These are phyloP conservation scores for Lasiommata megera DNA, from an alignment of 2,888 invertebrate genomes.

Conservation along the genomic window DNA sequence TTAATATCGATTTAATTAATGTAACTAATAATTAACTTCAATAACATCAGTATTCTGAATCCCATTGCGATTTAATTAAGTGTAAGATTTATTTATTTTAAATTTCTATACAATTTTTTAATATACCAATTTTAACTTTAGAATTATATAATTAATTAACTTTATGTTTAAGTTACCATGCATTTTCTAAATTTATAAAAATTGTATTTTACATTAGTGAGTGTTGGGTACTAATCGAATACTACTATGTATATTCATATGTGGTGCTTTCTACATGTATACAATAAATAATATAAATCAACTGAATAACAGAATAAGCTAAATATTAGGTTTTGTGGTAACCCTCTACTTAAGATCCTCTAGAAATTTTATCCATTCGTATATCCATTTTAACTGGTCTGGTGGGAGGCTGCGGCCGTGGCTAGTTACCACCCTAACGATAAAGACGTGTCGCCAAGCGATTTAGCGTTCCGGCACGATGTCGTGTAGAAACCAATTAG, in stretches of 20 bases:
- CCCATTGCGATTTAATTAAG: slow-evolving; percentile 7
- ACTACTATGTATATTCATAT: not conserved
- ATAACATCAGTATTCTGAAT: slow-evolving; percentile 7
- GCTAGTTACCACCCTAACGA: too few species aligned
- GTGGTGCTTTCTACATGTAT: too few species aligned
- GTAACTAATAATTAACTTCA: not conserved
- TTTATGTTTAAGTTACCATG: slow-evolving; percentile 20
- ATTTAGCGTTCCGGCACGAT: too few species aligned
- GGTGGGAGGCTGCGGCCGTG: too few species aligned
- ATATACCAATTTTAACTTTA: not conserved
- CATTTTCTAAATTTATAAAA: slow-evolving; percentile 5
- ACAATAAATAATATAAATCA: too few species aligned
- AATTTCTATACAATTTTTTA: not conserved
- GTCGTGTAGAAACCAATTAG: too few species aligned
- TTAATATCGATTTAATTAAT: not conserved
- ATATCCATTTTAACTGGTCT: too few species aligned
- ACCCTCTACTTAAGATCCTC: too few species aligned
- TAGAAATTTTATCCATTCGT: too few species aligned
- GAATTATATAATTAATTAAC: not conserved
- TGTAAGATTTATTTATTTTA: slow-evolving; percentile 18
- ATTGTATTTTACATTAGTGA: not conserved
- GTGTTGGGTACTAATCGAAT: not conserved
- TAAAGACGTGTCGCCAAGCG: too few species aligned
- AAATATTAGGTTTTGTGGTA: too few species aligned
- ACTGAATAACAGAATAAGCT: too few species aligned